Base-by-base conservation (phyloP, 2,113 vertebrate species). In the Corynorhinus townsendii region DNA sequence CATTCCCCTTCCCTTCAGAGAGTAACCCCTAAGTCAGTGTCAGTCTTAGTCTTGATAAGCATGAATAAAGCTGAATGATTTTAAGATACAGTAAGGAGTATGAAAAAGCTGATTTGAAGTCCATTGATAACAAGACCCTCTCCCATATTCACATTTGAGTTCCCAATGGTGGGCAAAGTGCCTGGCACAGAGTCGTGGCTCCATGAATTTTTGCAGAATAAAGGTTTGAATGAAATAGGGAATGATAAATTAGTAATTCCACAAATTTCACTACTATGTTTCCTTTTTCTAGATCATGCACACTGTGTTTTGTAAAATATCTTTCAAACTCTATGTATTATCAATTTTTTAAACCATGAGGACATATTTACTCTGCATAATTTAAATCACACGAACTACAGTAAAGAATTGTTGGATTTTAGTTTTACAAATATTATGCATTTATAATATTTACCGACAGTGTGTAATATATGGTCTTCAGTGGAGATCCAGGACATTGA, bases 1-100 rank as follows among this genome's bases (percentile, higher is more conserved):
- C 86, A 59, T 30, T 93, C 26, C 8, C 5, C 28, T 96, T 88
- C 43, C 30, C 4, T 94, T 72, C 49, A 97, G 89, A 87, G 20
- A 33, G 17, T 90, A 95, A 95, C 11, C 54, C 43, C 22, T 54
- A 87, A 71, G 33, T 6, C 30, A 49, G 30, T 40, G 5, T 33
- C 8, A 75, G 9, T 0, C 17, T 59, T 80, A 69, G 7, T 0
- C 17, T 59, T 80, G 5, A 4, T 72, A 76, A 83, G 22, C 40
- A 94, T 12, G 5, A 1, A 5, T 68, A 82, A 68, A 69, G 22
- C 17, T 56, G 30, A 91, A 20, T 49, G 10, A 49, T 76, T 91
- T 24, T 81, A 76, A 49, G 6, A 77, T 40, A 80, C 1, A 26
- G 5, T 33, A 86, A 56, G 2, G 9, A 71, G 35, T 20, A 30